Base-by-base conservation (phyloP, 2,113 vertebrate genomes). In the Cyphomyrus plagiostoma region DNA sequence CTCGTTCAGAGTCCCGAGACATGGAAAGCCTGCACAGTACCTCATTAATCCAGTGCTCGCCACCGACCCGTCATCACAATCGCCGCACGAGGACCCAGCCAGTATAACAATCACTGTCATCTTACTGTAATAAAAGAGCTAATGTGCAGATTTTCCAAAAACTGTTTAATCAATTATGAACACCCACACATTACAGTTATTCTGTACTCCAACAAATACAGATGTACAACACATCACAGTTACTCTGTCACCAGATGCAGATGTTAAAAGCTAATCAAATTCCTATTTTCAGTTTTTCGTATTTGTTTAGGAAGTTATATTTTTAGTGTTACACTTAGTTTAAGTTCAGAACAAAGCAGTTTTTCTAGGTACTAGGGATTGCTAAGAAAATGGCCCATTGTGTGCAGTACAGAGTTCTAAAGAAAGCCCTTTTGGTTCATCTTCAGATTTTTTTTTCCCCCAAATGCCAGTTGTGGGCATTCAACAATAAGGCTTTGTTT, bases 1-100 rank as follows among this genome's bases (percentile, higher is more conserved):
- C 82, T 88, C 88, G 77, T 90, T 42, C 92, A 83, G 89, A 88
- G 90, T 91, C 90, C 91, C 91, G 89, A 92, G 92, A 93, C 85
- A 89, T 89, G 90, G 88, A 88, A 89, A 93, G 90, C 90, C 89
- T 84, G 50, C 11, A 62, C 77, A 23, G 49, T 56, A n/a, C 86
- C 90, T 90, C 90, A 90, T 91, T 90, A 90, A 92, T 90, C 52
- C 92, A 89, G 85, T 83, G 83, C 90, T 87, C 42, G 35, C 82
- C 82, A 23, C 82, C 17, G 45, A 7, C 48, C 50, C 48, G 4
- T 23, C 84, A 86, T 87, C 13, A 56, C 48, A 87, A 35, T 4
- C 7, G 85, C n/a, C 30, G 35, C 85, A 35, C 6, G 2, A 8
- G 4, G 50, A 4, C 50, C 7, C 26, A 26, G 50, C 50, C 86